Base-by-base conservation (phyloP, 2,113 vertebrate genomes). In the Odocoileus hemionus region DNA sequence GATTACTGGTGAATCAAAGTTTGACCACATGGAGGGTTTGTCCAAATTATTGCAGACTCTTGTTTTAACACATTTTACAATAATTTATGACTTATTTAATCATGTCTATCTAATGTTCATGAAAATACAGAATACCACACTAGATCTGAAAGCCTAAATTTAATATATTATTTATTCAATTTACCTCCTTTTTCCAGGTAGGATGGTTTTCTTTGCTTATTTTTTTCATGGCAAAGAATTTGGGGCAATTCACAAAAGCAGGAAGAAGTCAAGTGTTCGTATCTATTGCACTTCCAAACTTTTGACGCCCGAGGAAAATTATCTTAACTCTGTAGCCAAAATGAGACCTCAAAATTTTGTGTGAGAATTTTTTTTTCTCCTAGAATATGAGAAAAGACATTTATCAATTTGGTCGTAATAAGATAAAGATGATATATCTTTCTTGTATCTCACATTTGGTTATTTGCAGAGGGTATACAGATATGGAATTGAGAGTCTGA, bases 181-280 rank as follows among this genome's bases (percentile, higher is more conserved):
- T 11, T 95, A 78, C 91, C 74, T 64, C 79, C 5, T 33, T 61
- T 94, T 96, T 93, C 85, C 12, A 36, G 7, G 50, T 28, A 60
- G 76, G 4, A 78, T 78, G 70, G 45, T 39, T 91, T 87, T 96
- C 39, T 94, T 98, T 94, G n/a, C 88, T 50, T 30, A 92, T 95
- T 76, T 50, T 74, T n/a, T 4, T 86, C 61, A 80, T 89, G 9
- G 54, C 52, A 88, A 86, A 70, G n/a, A 92, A 67, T 85, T 39
- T 26, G 30, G 8, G n/a, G 7, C n/a, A 78, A 60, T 60, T 91
- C 30, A 94, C 39, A 95, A 74, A 95, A 47, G 9, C 58, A 90
- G 28, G 0, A 85, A 67, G 13, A 36, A 70, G 43, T n/a, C 25
- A 80, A n/a, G 15, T n/a, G 17, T 13, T 94, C 64, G 25, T 55